Conservation (phyloP, 2,113 vertebrate species). For the Chamaetylas fuelleborni region DNA sequence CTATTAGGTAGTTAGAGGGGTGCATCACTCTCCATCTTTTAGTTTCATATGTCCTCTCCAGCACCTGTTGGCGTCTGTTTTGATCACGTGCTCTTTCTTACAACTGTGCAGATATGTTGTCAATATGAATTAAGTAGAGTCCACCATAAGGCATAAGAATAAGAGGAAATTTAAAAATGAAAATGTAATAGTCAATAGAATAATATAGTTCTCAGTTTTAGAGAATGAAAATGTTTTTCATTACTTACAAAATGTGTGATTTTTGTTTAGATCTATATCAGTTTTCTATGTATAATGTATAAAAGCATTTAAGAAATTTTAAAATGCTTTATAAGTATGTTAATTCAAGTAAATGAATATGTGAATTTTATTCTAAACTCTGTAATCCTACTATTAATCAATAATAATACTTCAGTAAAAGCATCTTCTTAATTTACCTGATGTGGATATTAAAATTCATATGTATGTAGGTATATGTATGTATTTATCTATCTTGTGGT, state of each 20-base stretch:
- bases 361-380: not conserved
- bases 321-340: not conserved
- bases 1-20: not conserved
- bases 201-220: constrained; percentile 11
- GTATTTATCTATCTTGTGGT: not conserved
- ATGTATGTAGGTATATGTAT: not conserved
- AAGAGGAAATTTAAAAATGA: constrained; percentile 22
- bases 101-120: not conserved
- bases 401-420: not conserved
- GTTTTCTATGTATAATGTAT: not conserved
- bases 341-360: not conserved
- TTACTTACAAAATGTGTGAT: not conserved
- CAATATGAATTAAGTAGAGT: not conserved
- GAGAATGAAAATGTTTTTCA: not conserved
- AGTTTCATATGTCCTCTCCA: not conserved
- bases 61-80: not conserved
- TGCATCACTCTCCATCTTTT: not conserved
- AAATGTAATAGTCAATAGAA: constrained; percentile 12
- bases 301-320: not conserved
- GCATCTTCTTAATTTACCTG: not conserved
- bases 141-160: not conserved
- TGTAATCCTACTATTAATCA: not conserved
- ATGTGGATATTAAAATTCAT: not conserved
- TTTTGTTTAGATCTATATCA: not conserved
- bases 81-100: not conserved